These are phyloP conservation scores for Drosophila pseudoobscura DNA, from an alignment of 1,140 invertebrate species.

Conservation along the genomic window DNA sequence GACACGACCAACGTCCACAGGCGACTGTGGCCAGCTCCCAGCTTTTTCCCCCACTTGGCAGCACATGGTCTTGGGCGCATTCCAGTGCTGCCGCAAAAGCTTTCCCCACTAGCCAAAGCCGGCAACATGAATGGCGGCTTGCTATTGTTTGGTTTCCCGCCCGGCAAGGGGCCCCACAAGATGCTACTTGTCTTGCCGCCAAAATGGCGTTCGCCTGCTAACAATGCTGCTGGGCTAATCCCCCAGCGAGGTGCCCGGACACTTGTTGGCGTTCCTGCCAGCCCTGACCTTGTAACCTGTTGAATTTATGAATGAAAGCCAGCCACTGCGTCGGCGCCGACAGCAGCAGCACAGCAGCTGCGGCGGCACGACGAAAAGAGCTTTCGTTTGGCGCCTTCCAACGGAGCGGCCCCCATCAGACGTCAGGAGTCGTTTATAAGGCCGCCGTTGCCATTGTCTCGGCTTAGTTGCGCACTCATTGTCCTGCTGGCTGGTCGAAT, in stretches of 20 bases:
- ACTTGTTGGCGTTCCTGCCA: conserved; percentile 51
- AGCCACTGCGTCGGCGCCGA: conserved; percentile 39
- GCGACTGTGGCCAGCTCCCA: conserved; percentile 24
- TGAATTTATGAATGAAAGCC: conserved; percentile 71
- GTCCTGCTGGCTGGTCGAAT: conserved; percentile 48
- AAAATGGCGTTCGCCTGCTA: neutral
- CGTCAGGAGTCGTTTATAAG: conserved; percentile 50
- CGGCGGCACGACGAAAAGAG: conserved; percentile 27
- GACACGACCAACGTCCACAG: conserved; percentile 25
- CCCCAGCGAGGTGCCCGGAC: conserved; percentile 4
- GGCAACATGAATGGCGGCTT: conserved; percentile 26
- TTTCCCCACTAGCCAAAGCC: conserved; percentile 13
- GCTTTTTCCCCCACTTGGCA: neutral
- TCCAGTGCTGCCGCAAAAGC: conserved; percentile 34
- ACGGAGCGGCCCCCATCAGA: conserved; percentile 12
- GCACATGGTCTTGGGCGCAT: conserved; percentile 2
- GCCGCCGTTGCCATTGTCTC: conserved; percentile 58
- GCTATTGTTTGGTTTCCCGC: conserved; percentile 43
- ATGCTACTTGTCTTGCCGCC: conserved; percentile 3
- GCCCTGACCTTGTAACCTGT: conserved; percentile 73
- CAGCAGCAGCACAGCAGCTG: neutral
- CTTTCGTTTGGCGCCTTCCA: conserved; percentile 73
- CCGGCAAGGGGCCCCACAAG: conserved; percentile 5
- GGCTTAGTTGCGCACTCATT: conserved; percentile 72
- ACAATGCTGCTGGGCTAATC: conserved; percentile 27